These are phyloP conservation scores for Tapera naevia DNA, from an alignment of 2,797 vertebrate genomes.

Conservation along the genomic window DNA sequence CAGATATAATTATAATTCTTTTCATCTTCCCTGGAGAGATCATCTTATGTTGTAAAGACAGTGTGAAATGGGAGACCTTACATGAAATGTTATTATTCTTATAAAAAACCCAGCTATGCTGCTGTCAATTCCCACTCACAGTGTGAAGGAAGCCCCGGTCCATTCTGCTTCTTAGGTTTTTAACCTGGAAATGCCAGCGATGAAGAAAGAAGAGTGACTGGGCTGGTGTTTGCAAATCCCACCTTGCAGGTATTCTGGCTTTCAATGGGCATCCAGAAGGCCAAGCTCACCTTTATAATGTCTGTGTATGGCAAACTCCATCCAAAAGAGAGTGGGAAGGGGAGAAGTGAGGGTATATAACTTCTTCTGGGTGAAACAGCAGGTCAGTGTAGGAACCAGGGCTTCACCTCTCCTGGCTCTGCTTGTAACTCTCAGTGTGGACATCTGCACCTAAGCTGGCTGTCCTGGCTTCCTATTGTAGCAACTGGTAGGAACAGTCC, in stretches of 20 bases:
- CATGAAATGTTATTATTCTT: conserved; percentile 23
- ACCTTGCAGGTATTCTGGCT: not conserved
- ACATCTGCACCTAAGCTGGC: not conserved
- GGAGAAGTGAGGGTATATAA: not conserved
- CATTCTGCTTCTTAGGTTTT: not conserved
- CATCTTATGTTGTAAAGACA: conserved; percentile 46
- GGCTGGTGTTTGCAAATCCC: not conserved
- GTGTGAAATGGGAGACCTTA: conserved; percentile 49
- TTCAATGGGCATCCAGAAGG: not conserved
- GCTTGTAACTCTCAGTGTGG: not conserved
- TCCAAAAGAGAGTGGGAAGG: not conserved
- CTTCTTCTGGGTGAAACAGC: not conserved
- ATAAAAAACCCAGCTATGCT: not conserved
- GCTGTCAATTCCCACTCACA: not conserved
- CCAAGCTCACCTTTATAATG: not conserved
- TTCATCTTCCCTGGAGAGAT: conserved; percentile 61
- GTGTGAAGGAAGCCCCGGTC: not conserved
- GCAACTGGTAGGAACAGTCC: not conserved
- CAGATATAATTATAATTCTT: conserved; percentile 68
- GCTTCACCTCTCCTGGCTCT: not conserved
- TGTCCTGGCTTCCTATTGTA: not conserved
- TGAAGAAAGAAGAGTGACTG: not conserved
- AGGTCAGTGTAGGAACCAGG: not conserved
- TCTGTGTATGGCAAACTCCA: not conserved
- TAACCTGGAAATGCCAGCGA: not conserved